Evolutionary conservation across 2,888 invertebrate genomes (phyloP), one percentile per base, ranked within the genome.

Genomic region (Thecophora atra): DNA sequence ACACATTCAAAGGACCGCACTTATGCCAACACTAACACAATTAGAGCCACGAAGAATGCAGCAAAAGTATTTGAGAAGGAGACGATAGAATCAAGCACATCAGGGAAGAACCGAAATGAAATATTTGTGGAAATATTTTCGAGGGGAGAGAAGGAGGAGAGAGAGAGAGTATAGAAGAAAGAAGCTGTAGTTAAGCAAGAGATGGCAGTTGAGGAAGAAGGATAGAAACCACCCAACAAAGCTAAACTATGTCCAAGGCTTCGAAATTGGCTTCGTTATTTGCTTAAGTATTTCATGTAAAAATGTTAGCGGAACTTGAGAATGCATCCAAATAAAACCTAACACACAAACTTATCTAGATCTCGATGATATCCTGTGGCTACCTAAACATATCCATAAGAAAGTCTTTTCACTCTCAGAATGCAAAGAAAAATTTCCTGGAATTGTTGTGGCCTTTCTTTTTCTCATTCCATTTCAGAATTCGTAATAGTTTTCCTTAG

Each of bases 261-360:
- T 37, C 37, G 2, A 66, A 71, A 71, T 71, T 71, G 71, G 71
- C 71, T 71, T 71, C 71, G 71, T 71, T 71, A 71, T 66, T 71
- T 44, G 56, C 64, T 64, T 56, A 30, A 30, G 63, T 71, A 64
- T 63, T 71, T 65, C 56, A 68, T 58, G 68, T 21, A 58, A 68
- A 66, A 68, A 68, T 68, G 58, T 68, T 68, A 58, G 68, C 58
- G 56, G 19, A 67, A 56, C 54, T 54, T 44, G 26, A n/a, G 68
- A 56, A 68, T 68, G 68, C 47, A n/a, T 56, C 17, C 58, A 66
- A 28, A 52, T 19, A 60, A 30, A n/a, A 19, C 1, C 28, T 26
- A 19, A 51, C 26, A 21, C 30, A 62, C 26, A 24, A 26, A 7
- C 17, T 28, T 11, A 30, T 19, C 63, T 42, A n/a, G n/a, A n/a